Evolutionary conservation across 2,113 vertebrate genomes (phyloP).

Genomic region (Jaculus jaculus): DNA sequence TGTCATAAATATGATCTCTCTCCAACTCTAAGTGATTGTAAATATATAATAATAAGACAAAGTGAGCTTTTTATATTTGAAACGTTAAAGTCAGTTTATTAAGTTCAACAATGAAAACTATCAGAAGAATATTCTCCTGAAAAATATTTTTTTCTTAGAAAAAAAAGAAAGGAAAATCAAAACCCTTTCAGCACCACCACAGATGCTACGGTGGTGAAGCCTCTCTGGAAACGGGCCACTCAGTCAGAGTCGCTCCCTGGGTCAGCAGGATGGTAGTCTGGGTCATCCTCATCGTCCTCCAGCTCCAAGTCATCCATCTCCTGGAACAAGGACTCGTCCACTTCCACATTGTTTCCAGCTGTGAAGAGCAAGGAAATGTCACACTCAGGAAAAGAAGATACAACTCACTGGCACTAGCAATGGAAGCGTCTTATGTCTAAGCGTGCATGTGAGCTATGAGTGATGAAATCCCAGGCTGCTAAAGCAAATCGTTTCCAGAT

Average conservation of each 20-base stretch:
- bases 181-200: constrained; percentile 80
- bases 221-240: constrained; percentile 39
- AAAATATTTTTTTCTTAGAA: constrained; percentile 79
- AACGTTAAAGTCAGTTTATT: constrained; percentile 86
- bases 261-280: constrained; percentile 93
- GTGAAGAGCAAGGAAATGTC: constrained; percentile 28
- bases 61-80: constrained; percentile 71
- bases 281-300: constrained; percentile 95
- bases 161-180: constrained; percentile 75
- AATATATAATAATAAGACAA: constrained; percentile 42
- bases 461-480: neutral
- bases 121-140: constrained; percentile 86
- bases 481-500: neutral
- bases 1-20: neutral
- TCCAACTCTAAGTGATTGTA: constrained; percentile 14
- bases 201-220: constrained; percentile 86
- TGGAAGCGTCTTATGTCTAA: neutral
- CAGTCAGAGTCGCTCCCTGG: constrained; percentile 89
- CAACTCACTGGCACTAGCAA: neutral
- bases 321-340: constrained; percentile 98
- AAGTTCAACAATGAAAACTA: constrained; percentile 78
- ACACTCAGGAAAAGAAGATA: neutral
- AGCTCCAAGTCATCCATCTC: constrained; percentile 97
- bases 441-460: neutral
- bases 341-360: constrained; percentile 94